Percentiles rank a stretch among this genome's conserved stretches.
phyloP scores from a whole-genome alignment of 2,888 invertebrate genomes.

The Ethmia dodecea region DNA sequence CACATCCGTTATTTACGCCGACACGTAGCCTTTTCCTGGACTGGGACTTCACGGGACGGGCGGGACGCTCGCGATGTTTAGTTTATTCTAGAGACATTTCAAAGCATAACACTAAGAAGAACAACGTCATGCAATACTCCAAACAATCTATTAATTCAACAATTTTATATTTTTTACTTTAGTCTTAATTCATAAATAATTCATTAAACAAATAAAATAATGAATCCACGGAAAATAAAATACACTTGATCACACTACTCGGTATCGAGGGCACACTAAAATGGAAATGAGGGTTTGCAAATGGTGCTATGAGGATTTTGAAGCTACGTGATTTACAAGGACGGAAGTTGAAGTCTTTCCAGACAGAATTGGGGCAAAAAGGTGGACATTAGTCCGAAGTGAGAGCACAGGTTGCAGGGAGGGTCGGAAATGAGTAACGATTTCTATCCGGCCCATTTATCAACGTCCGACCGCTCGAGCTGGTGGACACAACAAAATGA shows the following conservation, averaged over 20 bases:
- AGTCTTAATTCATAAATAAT: no score
- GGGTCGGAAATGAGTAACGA: conserved; percentile 67
- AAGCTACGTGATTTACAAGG: conserved; percentile 27
- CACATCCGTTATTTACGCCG: conserved; percentile 27
- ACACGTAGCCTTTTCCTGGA: conserved; percentile 6
- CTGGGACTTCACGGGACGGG: no score
- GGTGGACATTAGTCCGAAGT: conserved; percentile 43
- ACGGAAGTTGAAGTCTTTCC: conserved; percentile 34
- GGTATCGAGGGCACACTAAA: no score
- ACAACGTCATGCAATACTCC: no score
- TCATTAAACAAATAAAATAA: no score
- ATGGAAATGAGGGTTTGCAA: conserved; percentile 22
- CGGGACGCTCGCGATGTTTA: neutral
- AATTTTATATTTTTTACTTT: no score
- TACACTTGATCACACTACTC: no score
- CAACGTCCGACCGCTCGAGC: conserved; percentile 58
- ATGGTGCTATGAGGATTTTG: conserved; percentile 20
- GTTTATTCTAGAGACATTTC: no score
- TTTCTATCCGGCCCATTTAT: conserved; percentile 63
- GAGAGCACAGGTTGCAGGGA: conserved; percentile 41
- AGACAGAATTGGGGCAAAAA: conserved; percentile 40
- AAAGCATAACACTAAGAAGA: no score
- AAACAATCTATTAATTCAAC: no score
- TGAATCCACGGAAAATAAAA: no score
- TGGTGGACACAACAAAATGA: conserved; percentile 44